Base-by-base conservation (phyloP, 53 echinoderm and acorn worm species). In the Pentamera pediparva region DNA sequence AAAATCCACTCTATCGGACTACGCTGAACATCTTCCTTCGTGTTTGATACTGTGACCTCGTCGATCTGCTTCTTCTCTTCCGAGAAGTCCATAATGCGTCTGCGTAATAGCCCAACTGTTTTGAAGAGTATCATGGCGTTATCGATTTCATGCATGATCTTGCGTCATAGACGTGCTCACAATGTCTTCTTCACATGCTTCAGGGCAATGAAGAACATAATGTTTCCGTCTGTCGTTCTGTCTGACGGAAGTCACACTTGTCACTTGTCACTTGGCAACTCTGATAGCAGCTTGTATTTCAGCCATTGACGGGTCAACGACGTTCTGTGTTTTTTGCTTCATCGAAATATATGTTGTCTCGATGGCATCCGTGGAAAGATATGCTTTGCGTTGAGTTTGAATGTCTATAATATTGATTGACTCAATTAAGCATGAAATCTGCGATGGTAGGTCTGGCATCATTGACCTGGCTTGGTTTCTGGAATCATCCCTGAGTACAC, bases 311-410 rank as follows among this genome's bases (percentile, higher is more conserved):
- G 62, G 62, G 62, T 62, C 62, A 62, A 62, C 62, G 37, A 36
- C 34, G 37, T 35, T 62, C 36, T 62, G 62, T 62, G 62, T 62
- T 62, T 62, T 77, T 3, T 62, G 18, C 57, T 30, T 36, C 48
- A 19, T 81, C 61, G 78, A 78, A 39, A 43, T 24, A 35, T 76
- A 82, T 32, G 77, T 69, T 49, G 77, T 83, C 37, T 77, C 67
- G 56, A 83, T 55, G 41, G 52, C 70, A 37, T 75, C 70, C 70
- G 63, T 82, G 35, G 82, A 57, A 24, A 82, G 56, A n/a, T 76
- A 76, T 65, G 22, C 60, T n/a, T 21, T 41, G 32, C 18, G 30
- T 37, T 53, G 25, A 32, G 76, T 77, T 65, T 76, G 69, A 35
- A 76, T 24, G 25, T 83, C 77, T 18, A 83, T 41, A 13, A 82